These are phyloP conservation scores for Hypomecis atomaria DNA, from an alignment of 2,888 invertebrate genomes.

Conservation along the genomic window DNA sequence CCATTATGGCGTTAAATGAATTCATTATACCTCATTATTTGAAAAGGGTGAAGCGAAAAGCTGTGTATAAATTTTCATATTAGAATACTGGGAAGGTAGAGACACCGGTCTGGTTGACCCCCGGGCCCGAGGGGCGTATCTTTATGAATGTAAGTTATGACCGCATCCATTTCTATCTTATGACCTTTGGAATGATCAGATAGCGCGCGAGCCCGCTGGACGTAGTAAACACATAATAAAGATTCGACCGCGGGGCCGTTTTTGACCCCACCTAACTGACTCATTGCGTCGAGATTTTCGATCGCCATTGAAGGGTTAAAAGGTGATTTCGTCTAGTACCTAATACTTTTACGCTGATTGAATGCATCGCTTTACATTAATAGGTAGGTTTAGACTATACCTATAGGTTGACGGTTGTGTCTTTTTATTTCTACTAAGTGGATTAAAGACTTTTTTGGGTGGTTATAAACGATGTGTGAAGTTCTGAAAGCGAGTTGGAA, in stretches of 20 bases:
- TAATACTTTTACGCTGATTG: constrained; percentile 4
- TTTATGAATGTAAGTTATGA: constrained; percentile 49
- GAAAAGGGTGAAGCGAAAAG: constrained; percentile 32
- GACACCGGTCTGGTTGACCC: constrained; percentile 23
- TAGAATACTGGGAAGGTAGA: constrained; percentile 41
- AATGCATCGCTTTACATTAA: not conserved
- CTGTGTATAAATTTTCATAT: constrained; percentile 34
- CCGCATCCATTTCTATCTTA: constrained; percentile 52
- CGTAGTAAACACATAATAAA: constrained; percentile 73
- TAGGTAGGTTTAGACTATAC: not conserved
- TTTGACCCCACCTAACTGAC: constrained; percentile 41
- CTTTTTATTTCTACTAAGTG: not conserved
- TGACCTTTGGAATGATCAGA: constrained; percentile 61
- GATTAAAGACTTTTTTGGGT: too few relatives aligned
- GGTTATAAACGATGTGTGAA: not conserved
- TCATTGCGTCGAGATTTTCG: constrained; percentile 28
- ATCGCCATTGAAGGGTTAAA: constrained; percentile 21
- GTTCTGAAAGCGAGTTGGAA: constrained; percentile 9
- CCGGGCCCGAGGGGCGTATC: constrained; percentile 34
- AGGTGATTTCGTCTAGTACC: constrained; percentile 6
- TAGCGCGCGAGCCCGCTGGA: constrained; percentile 52
- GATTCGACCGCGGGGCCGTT: constrained; percentile 43
- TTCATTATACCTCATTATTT: constrained; percentile 37
- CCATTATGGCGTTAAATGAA: constrained; percentile 30
- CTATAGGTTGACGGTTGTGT: not conserved